Evolutionary conservation across 2,113 vertebrate species (phyloP).

Genomic region (Physeter macrocephalus): DNA sequence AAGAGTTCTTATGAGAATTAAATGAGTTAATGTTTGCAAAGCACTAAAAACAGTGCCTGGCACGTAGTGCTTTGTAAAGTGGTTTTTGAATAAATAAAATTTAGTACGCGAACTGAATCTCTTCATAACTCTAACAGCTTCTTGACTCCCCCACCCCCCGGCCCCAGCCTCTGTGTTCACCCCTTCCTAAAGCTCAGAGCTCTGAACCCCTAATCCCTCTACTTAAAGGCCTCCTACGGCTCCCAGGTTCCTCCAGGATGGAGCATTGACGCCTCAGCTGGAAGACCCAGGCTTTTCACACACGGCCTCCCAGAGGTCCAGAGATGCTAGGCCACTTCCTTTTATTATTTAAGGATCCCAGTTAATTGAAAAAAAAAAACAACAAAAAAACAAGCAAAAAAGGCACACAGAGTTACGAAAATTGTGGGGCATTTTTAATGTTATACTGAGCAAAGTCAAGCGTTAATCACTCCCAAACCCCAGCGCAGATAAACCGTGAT

Average conservation of each 20-base stretch:
- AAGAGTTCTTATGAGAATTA: not conserved
- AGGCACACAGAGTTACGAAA: not conserved
- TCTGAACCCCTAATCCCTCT: not conserved
- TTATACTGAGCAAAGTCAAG: not conserved
- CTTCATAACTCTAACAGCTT: not conserved
- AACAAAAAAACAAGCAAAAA: not conserved
- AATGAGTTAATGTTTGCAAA: not conserved
- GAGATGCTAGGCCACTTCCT: not conserved
- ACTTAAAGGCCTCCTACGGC: not conserved
- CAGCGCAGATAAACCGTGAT: not conserved
- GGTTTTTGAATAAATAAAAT: not conserved
- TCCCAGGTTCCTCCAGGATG: not conserved
- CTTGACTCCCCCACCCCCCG: not conserved
- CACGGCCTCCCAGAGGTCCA: not conserved
- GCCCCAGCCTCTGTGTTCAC: not conserved
- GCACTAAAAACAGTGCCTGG: not conserved
- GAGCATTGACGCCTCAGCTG: not conserved
- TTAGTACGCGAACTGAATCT: not conserved
- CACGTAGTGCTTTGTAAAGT: not conserved
- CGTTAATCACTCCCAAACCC: too few species aligned
- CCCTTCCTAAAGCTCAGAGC: not conserved
- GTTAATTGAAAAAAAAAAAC: not conserved
- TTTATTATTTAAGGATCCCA: not conserved
- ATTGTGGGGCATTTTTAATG: not conserved
- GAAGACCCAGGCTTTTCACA: not conserved